Percentiles rank a stretch among this genome's conserved stretches.
Conservation (phyloP, 1,140 invertebrate genomes). For the Diabrotica undecimpunctata region DNA sequence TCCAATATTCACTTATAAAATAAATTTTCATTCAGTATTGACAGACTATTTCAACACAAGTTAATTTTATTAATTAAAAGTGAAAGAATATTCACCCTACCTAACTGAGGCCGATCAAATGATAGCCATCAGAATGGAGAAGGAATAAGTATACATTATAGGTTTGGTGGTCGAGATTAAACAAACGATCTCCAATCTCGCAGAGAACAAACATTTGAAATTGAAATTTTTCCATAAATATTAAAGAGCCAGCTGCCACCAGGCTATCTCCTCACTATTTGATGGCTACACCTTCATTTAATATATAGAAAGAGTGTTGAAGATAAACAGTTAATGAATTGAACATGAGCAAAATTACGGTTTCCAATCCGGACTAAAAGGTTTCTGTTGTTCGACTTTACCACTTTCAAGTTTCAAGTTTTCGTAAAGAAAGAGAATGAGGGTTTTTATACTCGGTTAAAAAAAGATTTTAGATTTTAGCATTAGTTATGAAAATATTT, state of each 20-base stretch:
- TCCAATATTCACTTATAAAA: too few relatives aligned
- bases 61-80: too few relatives aligned
- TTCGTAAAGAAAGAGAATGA: too few relatives aligned
- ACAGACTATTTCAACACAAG: too few relatives aligned
- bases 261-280: background rate
- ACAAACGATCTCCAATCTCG: conserved; percentile 8
- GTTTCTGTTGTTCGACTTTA: conserved; percentile 39
- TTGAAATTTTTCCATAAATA: conserved; percentile 22
- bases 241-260: background rate
- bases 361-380: conserved; percentile 42
- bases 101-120: too few relatives aligned
- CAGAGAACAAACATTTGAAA: conserved; percentile 21
- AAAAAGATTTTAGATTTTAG: too few relatives aligned
- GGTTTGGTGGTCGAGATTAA: conserved; percentile 3
- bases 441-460: too few relatives aligned
- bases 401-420: too few relatives aligned
- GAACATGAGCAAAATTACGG: conserved; percentile 42
- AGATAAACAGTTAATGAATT: conserved; percentile 43
- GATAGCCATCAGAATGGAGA: too few relatives aligned
- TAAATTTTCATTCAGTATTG: too few relatives aligned
- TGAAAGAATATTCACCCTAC: too few relatives aligned
- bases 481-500: too few relatives aligned
- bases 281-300: conserved; percentile 16
- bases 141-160: background rate
- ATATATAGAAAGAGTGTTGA: conserved; percentile 20